Conservation (phyloP, 2,888 invertebrate genomes). For the Callyntrura guangdongensis region DNA sequence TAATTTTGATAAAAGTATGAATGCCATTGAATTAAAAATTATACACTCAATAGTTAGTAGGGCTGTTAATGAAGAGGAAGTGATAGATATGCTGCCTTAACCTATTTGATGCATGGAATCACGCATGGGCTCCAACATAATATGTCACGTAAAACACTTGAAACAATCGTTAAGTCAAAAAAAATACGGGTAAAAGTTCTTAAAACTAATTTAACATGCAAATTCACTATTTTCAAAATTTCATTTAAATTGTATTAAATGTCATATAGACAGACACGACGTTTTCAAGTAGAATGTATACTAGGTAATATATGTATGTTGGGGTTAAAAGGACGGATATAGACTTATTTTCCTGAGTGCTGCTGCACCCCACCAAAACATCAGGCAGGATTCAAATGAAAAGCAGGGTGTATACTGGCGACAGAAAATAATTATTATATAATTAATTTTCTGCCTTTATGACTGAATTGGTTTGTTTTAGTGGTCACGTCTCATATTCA, state of each 20-base stretch:
- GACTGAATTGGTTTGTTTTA: conserved; percentile 32
- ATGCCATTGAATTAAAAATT: neutral
- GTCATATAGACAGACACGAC: no score
- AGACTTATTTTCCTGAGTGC: no score
- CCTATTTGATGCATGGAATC: neutral
- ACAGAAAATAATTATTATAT: conserved; percentile 34
- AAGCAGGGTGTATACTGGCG: neutral
- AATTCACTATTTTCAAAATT: no score
- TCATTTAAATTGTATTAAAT: no score
- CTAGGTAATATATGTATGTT: no score
- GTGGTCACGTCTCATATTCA: conserved; percentile 49
- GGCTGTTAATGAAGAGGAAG: neutral
- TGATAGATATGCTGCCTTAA: no score
- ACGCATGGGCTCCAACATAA: neutral
- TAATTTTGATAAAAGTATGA: neutral
- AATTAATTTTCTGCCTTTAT: conserved; percentile 54
- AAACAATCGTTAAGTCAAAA: neutral
- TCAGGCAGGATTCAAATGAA: no score
- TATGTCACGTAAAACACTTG: neutral
- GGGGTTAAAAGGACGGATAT: no score
- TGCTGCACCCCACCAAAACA: no score
- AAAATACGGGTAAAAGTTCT: neutral
- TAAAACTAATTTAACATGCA: no score
- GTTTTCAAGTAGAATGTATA: no score
- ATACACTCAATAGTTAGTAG: neutral